These are phyloP conservation scores for Stenodema calcarata DNA, from an alignment of 2,888 invertebrate genomes.

Conservation along the genomic window DNA sequence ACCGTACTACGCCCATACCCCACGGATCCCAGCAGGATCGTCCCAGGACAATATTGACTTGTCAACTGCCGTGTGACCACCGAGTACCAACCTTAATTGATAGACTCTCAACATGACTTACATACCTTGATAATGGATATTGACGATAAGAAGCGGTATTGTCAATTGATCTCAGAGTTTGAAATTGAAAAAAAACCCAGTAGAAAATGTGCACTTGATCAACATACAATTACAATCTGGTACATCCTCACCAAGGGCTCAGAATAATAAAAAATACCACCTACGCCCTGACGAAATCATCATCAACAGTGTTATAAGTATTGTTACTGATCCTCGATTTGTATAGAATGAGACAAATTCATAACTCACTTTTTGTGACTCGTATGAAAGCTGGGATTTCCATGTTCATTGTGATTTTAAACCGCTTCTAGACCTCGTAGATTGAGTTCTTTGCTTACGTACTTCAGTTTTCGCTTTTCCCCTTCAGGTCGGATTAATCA, in stretches of 20 bases:
- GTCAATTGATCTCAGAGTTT: too few relatives aligned
- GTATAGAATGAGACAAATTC: background rate
- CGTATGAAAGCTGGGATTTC: conserved; percentile 31
- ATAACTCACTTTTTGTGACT: background rate
- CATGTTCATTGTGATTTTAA: background rate
- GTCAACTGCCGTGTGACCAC: background rate
- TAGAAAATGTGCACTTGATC: too few relatives aligned
- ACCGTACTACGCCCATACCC: conserved; percentile 29
- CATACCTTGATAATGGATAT: too few relatives aligned
- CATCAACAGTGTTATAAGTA: too few relatives aligned
- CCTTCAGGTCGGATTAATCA: background rate
- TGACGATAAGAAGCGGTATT: too few relatives aligned
- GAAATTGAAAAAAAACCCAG: too few relatives aligned
- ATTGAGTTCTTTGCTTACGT: background rate
- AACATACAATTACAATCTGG: too few relatives aligned
- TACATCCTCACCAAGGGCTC: too few relatives aligned
- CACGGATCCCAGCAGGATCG: background rate
- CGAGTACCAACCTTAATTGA: too few relatives aligned
- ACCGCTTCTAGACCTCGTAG: background rate
- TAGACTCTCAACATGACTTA: too few relatives aligned
- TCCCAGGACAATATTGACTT: background rate
- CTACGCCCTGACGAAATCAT: too few relatives aligned
- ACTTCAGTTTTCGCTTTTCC: background rate
- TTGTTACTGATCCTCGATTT: background rate
- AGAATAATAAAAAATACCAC: too few relatives aligned